These are phyloP conservation scores for Acanthornis magna DNA, from an alignment of 2,797 vertebrate genomes.

Conservation along the genomic window DNA sequence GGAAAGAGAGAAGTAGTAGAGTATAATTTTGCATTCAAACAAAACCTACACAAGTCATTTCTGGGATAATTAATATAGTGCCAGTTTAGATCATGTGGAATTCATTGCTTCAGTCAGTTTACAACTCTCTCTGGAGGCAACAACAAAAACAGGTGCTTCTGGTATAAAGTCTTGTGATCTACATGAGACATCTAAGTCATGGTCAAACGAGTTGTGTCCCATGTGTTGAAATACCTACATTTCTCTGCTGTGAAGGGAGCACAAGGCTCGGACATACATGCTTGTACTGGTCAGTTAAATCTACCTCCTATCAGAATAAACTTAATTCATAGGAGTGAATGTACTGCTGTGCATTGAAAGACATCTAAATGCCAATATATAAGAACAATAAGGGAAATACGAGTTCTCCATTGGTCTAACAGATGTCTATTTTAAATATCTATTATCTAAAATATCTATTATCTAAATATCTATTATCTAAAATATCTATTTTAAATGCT, in stretches of 20 bases:
- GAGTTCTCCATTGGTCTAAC: not conserved
- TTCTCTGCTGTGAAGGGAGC: not conserved
- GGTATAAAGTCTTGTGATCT: not conserved
- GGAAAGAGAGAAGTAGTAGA: not conserved
- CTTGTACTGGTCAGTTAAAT: not conserved
- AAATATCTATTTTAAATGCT: not conserved
- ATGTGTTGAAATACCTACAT: not conserved
- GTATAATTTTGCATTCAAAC: not conserved
- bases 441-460: no score
- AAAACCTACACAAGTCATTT: not conserved
- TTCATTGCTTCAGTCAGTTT: not conserved
- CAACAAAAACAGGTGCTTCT: not conserved
- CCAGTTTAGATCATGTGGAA: not conserved
- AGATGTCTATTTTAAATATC: not conserved
- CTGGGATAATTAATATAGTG: not conserved
- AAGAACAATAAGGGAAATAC: not conserved
- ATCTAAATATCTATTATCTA: no score
- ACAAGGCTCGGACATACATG: not conserved
- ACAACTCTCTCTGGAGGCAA: not conserved
- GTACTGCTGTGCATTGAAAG: not conserved
- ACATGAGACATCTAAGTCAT: not conserved
- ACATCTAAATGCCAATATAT: not conserved
- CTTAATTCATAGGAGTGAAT: not conserved
- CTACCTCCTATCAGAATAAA: not conserved
- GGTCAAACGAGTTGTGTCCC: rapidly evolving